Evolutionary conservation across 2,797 vertebrate species (phyloP).

Genomic region (Poecile montanus): DNA sequence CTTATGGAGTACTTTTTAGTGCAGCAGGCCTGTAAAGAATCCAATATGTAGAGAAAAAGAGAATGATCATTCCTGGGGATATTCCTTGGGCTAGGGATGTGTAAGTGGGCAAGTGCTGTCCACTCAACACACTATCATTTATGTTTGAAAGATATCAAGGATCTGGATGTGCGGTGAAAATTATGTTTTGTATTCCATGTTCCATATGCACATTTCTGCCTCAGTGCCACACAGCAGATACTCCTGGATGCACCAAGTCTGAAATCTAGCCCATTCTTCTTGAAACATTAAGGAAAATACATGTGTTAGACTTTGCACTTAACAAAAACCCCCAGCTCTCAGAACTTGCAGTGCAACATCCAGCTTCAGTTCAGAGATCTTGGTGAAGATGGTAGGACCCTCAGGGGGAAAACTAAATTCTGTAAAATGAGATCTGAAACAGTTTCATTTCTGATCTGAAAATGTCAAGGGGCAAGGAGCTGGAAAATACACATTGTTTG

Average conservation of each 20-base stretch:
- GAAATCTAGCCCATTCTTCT: neutral
- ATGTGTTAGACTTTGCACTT: neutral
- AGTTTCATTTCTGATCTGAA: neutral
- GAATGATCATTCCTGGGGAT: neutral
- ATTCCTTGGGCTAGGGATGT: neutral
- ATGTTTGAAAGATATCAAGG: neutral
- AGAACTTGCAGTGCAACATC: neutral
- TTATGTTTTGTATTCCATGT: neutral
- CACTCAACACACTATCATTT: neutral
- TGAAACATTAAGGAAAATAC: neutral
- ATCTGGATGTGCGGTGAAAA: neutral
- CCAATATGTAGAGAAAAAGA: neutral
- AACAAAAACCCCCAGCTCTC: neutral
- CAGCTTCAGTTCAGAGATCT: neutral
- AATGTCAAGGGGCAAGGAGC: neutral
- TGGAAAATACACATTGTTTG: neutral
- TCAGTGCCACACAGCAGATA: neutral
- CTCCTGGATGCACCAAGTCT: neutral
- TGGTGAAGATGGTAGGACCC: neutral
- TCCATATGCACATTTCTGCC: neutral
- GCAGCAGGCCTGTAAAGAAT: neutral
- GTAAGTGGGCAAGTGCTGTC: neutral
- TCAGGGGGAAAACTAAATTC: neutral
- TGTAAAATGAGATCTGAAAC: neutral
- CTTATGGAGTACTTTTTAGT: neutral